phyloP scores from a whole-genome alignment of 1,140 invertebrate species.

The Drosophila pachea region DNA sequence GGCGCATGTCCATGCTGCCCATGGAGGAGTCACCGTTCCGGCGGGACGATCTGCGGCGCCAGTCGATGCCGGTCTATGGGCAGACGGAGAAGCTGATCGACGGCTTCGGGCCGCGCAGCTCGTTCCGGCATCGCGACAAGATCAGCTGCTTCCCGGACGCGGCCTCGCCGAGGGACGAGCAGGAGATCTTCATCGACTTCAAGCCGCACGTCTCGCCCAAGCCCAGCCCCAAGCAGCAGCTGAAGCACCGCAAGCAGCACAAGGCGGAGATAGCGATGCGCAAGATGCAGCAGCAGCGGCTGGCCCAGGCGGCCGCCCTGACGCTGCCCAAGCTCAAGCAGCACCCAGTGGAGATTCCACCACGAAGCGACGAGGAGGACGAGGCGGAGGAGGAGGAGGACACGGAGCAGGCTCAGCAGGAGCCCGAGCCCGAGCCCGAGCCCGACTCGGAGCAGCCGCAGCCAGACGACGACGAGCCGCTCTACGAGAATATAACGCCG shows the following conservation, averaged over 20 bases:
- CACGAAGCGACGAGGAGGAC: conserved; percentile 46
- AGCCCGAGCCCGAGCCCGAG: conserved; percentile 1
- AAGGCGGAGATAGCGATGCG: conserved; percentile 67
- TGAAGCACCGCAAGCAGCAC: conserved; percentile 77
- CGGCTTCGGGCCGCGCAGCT: conserved; percentile 64
- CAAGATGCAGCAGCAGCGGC: conserved; percentile 63
- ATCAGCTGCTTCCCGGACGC: conserved; percentile 66
- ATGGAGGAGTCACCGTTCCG: conserved; percentile 65
- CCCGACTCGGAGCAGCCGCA: conserved; percentile 36
- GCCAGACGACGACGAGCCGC: conserved; percentile 60
- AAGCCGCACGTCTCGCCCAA: conserved; percentile 86
- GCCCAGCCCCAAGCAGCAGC: conserved; percentile 81
- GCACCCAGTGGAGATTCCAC: conserved; percentile 55
- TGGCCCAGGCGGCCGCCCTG: conserved; percentile 59
- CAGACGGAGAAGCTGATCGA: conserved; percentile 75
- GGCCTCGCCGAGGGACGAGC: conserved; percentile 80
- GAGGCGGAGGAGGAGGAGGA: conserved; percentile 38
- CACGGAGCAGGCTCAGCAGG: conserved; percentile 34
- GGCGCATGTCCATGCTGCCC: conserved; percentile 70
- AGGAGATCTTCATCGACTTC: conserved; percentile 92
- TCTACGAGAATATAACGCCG: conserved; percentile 70
- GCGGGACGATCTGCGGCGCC: conserved; percentile 63
- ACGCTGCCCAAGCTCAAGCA: conserved; percentile 57
- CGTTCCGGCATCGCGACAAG: conserved; percentile 64
- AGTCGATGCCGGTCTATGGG: conserved; percentile 72